Conservation (phyloP, 1,140 invertebrate species). For the Dufourea novaeangliae region DNA sequence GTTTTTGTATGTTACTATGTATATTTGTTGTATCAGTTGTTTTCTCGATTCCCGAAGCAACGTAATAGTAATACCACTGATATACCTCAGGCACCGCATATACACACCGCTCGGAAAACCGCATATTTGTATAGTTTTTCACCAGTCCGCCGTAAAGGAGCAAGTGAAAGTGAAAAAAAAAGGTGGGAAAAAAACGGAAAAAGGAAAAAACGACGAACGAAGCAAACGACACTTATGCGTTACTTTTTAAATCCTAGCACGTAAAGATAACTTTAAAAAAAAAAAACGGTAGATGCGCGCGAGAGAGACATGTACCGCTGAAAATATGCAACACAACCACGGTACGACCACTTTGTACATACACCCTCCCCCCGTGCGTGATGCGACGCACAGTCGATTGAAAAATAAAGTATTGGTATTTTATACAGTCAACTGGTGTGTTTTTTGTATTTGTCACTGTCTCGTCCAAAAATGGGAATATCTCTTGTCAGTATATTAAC, state of each 20-base stretch:
- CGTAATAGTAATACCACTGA: slow-evolving; percentile 72
- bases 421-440: slow-evolving; percentile 68
- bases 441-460: background rate
- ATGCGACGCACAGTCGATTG: slow-evolving; percentile 68
- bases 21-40: slow-evolving; percentile 3
- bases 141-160: slow-evolving; percentile 31
- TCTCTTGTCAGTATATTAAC: no score
- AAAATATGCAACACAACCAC: slow-evolving; percentile 66
- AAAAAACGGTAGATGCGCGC: slow-evolving; percentile 60
- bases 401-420: slow-evolving; percentile 79
- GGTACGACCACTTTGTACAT: slow-evolving; percentile 68
- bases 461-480: no score
- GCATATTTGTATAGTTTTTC: slow-evolving; percentile 58
- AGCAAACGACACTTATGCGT: slow-evolving; percentile 56
- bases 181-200: background rate
- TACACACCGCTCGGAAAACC: slow-evolving; percentile 29
- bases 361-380: slow-evolving; percentile 66
- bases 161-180: background rate
- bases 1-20: slow-evolving; percentile 14
- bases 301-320: slow-evolving; percentile 68
- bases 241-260: slow-evolving; percentile 69
- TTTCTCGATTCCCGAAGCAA: slow-evolving; percentile 43
- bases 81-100: slow-evolving; percentile 73
- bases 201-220: background rate
- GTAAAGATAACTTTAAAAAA: slow-evolving; percentile 68